These are phyloP conservation scores for Esperia sulphurella DNA, from an alignment of 2,888 invertebrate genomes.

Conservation along the genomic window DNA sequence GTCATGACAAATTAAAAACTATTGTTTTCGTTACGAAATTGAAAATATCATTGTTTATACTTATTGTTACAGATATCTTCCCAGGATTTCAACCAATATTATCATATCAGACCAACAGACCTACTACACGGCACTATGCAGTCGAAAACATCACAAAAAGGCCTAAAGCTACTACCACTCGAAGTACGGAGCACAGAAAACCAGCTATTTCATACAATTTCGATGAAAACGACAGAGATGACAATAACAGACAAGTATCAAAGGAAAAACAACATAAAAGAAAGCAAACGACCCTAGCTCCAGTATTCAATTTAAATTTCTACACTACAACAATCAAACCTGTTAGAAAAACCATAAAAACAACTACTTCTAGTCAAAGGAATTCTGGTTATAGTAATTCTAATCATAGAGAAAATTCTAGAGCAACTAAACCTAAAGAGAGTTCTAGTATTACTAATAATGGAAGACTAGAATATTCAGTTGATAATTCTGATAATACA, in stretches of 20 bases:
- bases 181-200: constrained; percentile 14
- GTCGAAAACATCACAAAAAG: constrained; percentile 9
- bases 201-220: constrained; percentile 2
- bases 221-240: constrained; percentile 1
- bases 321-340: constrained; percentile 20
- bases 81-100: constrained; percentile 44
- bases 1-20: no score
- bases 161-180: constrained; percentile 13
- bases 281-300: constrained; percentile 20
- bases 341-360: constrained; percentile 21
- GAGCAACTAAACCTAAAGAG: constrained; percentile 9
- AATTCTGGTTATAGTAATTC: constrained; percentile 14
- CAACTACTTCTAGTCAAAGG: constrained; percentile 10
- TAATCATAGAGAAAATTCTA: constrained; percentile 10
- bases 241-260: neutral
- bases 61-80: constrained; percentile 45
- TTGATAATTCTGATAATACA: neutral
- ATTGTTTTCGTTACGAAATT: no score
- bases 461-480: constrained; percentile 3
- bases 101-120: constrained; percentile 21
- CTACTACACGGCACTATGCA: constrained; percentile 4
- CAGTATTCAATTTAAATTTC: constrained; percentile 10
- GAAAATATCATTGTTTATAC: neutral
- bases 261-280: constrained; percentile 17
- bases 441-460: constrained; percentile 1